These are phyloP conservation scores for Paragorgia papillata DNA, from an alignment of 92 coral and sea anemone species.

Conservation along the genomic window DNA sequence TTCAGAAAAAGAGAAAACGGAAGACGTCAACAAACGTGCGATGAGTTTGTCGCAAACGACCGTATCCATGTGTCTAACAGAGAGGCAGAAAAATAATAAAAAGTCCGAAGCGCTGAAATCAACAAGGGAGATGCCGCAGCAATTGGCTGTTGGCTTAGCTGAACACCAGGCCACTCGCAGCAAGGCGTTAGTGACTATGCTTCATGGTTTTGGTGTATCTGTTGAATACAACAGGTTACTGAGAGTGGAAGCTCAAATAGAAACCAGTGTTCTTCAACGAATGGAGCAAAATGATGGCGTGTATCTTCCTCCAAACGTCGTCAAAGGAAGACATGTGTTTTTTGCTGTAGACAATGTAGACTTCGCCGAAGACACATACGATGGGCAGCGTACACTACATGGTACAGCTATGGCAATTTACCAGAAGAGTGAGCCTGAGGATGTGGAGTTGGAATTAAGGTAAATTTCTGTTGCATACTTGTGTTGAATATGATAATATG, in stretches of 20 bases:
- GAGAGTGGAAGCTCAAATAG: constrained; percentile 71
- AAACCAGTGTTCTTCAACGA: constrained; percentile 50
- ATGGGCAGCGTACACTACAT: constrained; percentile 64
- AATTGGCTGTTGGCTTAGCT: constrained; percentile 71
- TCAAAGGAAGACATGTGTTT: constrained; percentile 57
- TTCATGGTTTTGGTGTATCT: constrained; percentile 72
- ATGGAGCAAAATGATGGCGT: constrained; percentile 55
- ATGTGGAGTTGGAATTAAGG: constrained; percentile 47
- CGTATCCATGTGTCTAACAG: constrained; percentile 63
- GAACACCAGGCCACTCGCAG: constrained; percentile 68
- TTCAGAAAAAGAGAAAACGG: constrained; percentile 51
- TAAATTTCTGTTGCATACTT: not conserved
- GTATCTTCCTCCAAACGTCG: constrained; percentile 68
- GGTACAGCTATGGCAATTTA: constrained; percentile 73
- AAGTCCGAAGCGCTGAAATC: constrained; percentile 45
- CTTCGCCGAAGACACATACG: constrained; percentile 62
- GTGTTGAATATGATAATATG: too few species aligned
- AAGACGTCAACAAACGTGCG: constrained; percentile 62
- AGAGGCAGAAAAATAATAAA: constrained; percentile 53
- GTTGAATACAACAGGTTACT: constrained; percentile 68
- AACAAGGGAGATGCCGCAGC: constrained; percentile 71
- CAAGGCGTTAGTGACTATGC: constrained; percentile 59
- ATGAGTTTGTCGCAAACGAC: constrained; percentile 67
- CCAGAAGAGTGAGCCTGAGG: constrained; percentile 49
- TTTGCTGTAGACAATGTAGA: constrained; percentile 72